A percentile compares a stretch with the other conserved stretches of the same genome.
Evolutionary conservation across 2,797 vertebrate genomes (phyloP).

Genomic region (Chelonia mydas): DNA sequence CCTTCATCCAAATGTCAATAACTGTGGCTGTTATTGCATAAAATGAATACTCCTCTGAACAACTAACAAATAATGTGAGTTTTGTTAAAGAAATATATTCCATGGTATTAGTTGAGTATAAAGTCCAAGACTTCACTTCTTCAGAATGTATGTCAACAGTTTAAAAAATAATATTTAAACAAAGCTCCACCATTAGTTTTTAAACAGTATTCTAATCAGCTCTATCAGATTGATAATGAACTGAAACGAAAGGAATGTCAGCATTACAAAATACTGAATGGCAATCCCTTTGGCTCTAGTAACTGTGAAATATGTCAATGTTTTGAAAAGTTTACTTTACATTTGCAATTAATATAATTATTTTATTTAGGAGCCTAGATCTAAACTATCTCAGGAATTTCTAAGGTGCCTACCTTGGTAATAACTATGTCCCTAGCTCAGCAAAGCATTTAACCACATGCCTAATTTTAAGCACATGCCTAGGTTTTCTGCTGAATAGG

Average conservation of each 20-base stretch:
- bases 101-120: background rate
- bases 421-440: background rate
- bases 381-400: background rate
- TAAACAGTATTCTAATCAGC: conserved; percentile 14
- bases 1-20: background rate
- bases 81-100: background rate
- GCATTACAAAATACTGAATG: background rate
- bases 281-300: background rate
- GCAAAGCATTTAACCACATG: background rate
- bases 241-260: background rate
- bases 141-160: conserved; percentile 18
- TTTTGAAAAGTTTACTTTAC: background rate
- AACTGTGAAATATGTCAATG: conserved; percentile 4
- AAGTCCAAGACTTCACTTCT: background rate
- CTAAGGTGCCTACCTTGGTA: conserved; percentile 36
- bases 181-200: conserved; percentile 42
- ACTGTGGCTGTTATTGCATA: fast-evolving
- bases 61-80: background rate
- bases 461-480: background rate
- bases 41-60: background rate
- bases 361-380: background rate
- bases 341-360: background rate
- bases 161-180: conserved; percentile 9
- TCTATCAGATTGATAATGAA: background rate
- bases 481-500: background rate